Base-by-base conservation (phyloP, 1,140 invertebrate species). In the Neuroterus valhalla region DNA sequence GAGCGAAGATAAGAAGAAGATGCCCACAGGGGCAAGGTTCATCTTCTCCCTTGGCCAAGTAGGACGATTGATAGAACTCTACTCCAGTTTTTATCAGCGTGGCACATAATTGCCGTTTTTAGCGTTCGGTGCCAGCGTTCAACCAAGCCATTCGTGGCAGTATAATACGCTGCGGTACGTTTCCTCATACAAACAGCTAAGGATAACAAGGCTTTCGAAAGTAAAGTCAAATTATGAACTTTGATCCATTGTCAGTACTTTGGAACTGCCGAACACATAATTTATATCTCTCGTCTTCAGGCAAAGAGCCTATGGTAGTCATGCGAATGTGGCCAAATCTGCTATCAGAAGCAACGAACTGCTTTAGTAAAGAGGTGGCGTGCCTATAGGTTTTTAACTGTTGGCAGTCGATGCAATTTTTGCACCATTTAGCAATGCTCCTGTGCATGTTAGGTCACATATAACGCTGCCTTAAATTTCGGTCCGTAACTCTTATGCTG, bases 271-370 rank as follows among this genome's bases (percentile, higher is more conserved):
- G 69, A 42, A 91, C 75, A 11, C 81, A 76, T 70, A 91, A 91
- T 19, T 46, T 43, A 48, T 71, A 84, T 14, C 81, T 86, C 12
- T 86, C 50, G 2, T 78, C 77, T 1, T 70, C 71, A 31, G 89
- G 86, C 4, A 92, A 70, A 0, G 88, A 90, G 0, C 90, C 87
- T 21, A 92, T 80, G 1, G 92, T 81, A 77, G 92, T 90, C 0
- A 91, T 76, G 74, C 92, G 88, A 2, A 91, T 76, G 70, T 90
- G 84, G 4, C 78, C 46, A 69, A 91, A 90, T 3, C 87, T 48
- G 5, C n/a, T 17, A 17, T 62, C 48, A 1, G 43, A 17, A 12
- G 70, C 50, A 3, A 11, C 17, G 17, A 26, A 62, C 15, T 76
- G 31, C 31, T 48, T 11, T 50, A 11, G 42, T 3, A 14, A 71